Evolutionary conservation across 2,888 invertebrate species (phyloP).

Genomic region (Amiota communis): DNA sequence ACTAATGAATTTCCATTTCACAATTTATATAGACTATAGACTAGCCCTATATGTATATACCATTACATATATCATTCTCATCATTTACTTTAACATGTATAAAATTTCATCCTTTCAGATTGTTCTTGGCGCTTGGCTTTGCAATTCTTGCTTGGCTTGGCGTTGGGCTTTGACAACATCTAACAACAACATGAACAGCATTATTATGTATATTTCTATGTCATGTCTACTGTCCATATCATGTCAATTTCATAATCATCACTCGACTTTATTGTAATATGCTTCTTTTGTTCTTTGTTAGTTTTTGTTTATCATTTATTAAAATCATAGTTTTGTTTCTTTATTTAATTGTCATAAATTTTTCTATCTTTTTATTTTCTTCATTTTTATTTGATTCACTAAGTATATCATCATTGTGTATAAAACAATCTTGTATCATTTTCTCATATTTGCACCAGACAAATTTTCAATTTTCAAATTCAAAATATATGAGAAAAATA

Average conservation of each 20-base stretch:
- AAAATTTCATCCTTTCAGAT: too few species aligned
- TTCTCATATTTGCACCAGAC: constrained; percentile 9
- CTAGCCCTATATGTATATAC: too few species aligned
- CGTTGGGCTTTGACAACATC: neutral
- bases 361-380: neutral
- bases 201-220: neutral
- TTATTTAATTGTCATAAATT: neutral
- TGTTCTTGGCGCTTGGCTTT: too few species aligned
- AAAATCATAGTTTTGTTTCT: constrained; percentile 1
- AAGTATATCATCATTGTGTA: neutral
- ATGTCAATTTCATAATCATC: neutral
- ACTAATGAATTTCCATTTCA: too few species aligned
- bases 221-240: neutral
- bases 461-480: constrained; percentile 11
- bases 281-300: constrained; percentile 10
- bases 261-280: neutral
- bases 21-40: too few species aligned
- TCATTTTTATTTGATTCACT: neutral
- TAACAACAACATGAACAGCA: too few species aligned
- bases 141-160: neutral
- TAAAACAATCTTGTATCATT: neutral
- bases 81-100: too few species aligned
- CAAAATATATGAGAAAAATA: neutral
- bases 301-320: neutral
- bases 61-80: too few species aligned